Base-by-base conservation (phyloP, 2,888 invertebrate genomes). In the Lampropteryx suffumata region DNA sequence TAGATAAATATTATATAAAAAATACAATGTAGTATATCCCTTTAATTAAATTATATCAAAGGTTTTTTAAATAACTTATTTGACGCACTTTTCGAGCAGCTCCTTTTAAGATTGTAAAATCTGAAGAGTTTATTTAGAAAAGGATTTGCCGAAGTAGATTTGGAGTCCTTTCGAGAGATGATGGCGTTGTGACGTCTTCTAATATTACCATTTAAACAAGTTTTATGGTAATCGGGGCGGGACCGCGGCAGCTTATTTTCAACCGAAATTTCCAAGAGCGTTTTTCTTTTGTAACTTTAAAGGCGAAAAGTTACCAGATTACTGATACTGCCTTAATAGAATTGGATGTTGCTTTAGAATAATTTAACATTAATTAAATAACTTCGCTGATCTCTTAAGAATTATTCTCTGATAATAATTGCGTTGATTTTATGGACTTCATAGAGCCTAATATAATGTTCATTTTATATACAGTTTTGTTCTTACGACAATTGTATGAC, bases 171-270 rank as follows among this genome's bases (percentile, higher is more conserved):
- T 66, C 64, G 71, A 71, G 72, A 70, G 68, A 73, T 72, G 76
- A 76, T 74, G 77, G 79, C 70, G 80, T 79, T 75, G 81, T 84
- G 88, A 87, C 84, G 79, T 85, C 84, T 81, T 77, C 84, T 86
- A 89, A 89, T 89, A 89, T 89, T 89, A 89, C 86, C 89, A 89
- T 89, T 89, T 89, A 89, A 87, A 89, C 89, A 89, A 88, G 87
- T 89, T 89, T 89, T 89, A 89, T 89, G 89, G 87, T 87, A 89
- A 89, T 89, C 82, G 73, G 69, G 60, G 50, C 65, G 78, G 71
- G 78, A 73, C 75, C 74, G 71, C 69, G 73, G 76, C 73, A 85
- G 80, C 81, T 84, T 84, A 87, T 86, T 84, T 85, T 84, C 77
- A 74, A 73, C 68, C 68, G 69, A 79, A 84, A 84, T 85, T 86